Base-by-base conservation (phyloP, 2,888 invertebrate genomes). In the Drosophila mercatorum region DNA sequence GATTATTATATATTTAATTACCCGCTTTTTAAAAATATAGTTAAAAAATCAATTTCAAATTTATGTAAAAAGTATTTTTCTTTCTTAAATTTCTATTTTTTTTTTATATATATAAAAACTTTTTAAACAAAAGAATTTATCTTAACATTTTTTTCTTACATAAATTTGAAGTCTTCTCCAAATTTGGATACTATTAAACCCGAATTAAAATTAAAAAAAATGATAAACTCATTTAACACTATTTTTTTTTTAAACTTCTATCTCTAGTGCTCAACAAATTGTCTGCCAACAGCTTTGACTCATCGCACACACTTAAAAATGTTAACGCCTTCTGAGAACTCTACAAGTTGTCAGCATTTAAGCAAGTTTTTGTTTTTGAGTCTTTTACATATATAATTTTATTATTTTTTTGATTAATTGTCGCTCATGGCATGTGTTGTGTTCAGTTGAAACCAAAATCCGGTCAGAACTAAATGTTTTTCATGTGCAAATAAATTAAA, bases 241-340 rank as follows among this genome's bases (percentile, higher is more conserved):
- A 22, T 1, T 2, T 22, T 0, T 28, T 28, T 34, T 34, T 34
- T 57, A 34, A 73, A 73, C 65, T 60, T 41, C 28, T 41, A 31
- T 12, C 46, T 49, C 26, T 28, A n/a, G n/a, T 14, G n/a, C 38
- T 51, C 62, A 36, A n/a, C 2, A 49, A 31, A 49, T n/a, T 78
- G 57, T 46, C 57, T 59, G 22, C 38, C 46, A 49, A 47, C 64
- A 46, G 55, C 34, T 63, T 74, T 74, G 79, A 71, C 67, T 71
- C 76, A 78, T 80, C 56, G 3, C n/a, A 11, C 3, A 11, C 4
- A 17, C 22, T 22, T 22, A 49, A 75, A 75, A 75, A 43, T 57
- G 34, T 71, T 53, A 57, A 65, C 68, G 75, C 58, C 70, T 82
- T 87, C 81, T 72, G 51, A 82, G 84, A 87, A 87, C 57, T 41